Evolutionary conservation across 1,140 invertebrate genomes (phyloP), one percentile per base, ranked within the genome.

Genomic region (Monochamus saltuarius): DNA sequence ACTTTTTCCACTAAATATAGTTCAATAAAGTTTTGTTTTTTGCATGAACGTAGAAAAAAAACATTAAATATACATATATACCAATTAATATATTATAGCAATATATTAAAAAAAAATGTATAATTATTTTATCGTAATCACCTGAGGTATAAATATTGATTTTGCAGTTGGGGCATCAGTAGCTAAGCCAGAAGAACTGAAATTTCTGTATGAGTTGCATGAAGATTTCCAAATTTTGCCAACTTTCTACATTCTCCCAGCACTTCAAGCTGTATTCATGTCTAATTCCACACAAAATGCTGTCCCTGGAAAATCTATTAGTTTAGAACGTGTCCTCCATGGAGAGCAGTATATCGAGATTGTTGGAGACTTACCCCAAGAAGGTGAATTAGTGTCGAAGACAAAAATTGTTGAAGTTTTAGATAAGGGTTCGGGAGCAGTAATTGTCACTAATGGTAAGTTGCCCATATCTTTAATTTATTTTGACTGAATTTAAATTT

Each of bases 281-380:
- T 75, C 81, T 13, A 64, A 87, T 17, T 69, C 88, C 0, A 68
- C 67, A 10, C 70, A 81, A 34, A 78, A 84, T 37, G 79, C 85
- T 62, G 79, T 94, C 36, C 84, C 88, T 10, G 86, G 86, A 40
- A 80, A 87, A 63, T 70, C 83, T 52, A 75, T 91, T 13, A 87
- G 94, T 77, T 83, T 91, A 42, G 83, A 89, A 17, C 90, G 88
- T 76, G 88, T 95, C 50, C 78, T 98, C 1, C 97, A 99, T 77
- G 97, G 96, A 13, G 96, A 99, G 75, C 95, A 99, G 73, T 99
- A 94, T 75, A 80, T 98, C n/a, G 94, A 98, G 81, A 77, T 98
- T 46, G 75, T 87, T 16, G 86, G 88, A 62, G 87, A 89, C 35
- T 77, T 97, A 39, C 88, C 91, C 7, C 81, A 84, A 0, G 84